Conservation (phyloP, 2,888 invertebrate genomes). For the Agonum fuliginosum region DNA sequence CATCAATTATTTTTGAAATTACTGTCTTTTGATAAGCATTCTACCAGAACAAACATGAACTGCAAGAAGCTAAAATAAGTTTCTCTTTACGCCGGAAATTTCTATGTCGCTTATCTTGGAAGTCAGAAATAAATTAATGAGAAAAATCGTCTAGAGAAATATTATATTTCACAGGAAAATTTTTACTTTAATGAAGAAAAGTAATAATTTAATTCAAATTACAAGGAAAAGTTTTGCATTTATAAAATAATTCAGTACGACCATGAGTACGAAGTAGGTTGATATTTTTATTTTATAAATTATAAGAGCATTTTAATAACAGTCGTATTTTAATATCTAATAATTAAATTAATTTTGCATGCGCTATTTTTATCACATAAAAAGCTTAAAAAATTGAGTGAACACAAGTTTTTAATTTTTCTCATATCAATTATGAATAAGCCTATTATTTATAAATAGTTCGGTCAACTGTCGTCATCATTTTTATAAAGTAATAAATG, state of each 20-base stretch:
- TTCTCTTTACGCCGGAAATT: conserved; percentile 34
- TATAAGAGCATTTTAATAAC: no score
- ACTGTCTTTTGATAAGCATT: conserved; percentile 48
- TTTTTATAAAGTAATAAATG: no score
- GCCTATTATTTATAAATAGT: no score
- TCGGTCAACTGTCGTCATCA: no score
- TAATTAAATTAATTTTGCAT: no score
- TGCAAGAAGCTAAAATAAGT: conserved; percentile 25
- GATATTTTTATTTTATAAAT: no score
- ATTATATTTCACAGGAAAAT: conserved; percentile 6
- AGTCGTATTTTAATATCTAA: no score
- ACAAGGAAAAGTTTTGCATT: neutral
- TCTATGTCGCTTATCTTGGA: conserved; percentile 4
- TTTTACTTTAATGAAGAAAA: conserved; percentile 2
- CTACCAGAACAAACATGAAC: conserved; percentile 44
- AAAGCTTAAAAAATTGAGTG: no score
- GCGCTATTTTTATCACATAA: no score
- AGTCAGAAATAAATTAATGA: conserved; percentile 34
- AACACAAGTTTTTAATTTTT: no score
- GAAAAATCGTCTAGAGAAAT: conserved; percentile 14
- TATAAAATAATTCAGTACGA: conserved; percentile 1
- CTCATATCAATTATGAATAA: no score
- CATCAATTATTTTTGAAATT: conserved; percentile 47
- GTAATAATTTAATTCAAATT: neutral
- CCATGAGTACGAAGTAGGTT: no score